A percentile compares a stretch with the other conserved stretches of the same genome.
phyloP scores from a whole-genome alignment of 2,888 invertebrate species.

The Muschampia plurimacula region DNA sequence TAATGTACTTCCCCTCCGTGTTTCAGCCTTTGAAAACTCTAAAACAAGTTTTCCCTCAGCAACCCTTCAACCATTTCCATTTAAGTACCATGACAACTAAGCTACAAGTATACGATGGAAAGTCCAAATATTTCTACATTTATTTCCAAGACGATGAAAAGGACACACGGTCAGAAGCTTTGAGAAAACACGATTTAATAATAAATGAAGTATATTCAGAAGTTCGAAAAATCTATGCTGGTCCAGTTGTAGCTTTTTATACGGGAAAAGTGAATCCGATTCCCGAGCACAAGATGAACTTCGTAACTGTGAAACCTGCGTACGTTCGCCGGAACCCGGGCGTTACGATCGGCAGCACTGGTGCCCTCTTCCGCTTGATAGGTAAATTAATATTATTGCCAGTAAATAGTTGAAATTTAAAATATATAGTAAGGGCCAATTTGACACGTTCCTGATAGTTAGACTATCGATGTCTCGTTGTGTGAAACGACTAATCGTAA shows the following conservation, averaged over 20 bases:
- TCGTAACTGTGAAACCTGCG: conserved; percentile 42
- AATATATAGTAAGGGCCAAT: no score
- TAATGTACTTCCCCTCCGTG: conserved; percentile 63
- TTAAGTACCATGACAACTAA: conserved; percentile 50
- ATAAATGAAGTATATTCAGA: conserved; percentile 59
- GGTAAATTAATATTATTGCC: conserved; percentile 49
- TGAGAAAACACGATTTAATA: conserved; percentile 63
- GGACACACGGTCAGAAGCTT: conserved; percentile 50
- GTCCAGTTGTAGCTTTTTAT: conserved; percentile 64
- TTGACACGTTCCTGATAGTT: no score
- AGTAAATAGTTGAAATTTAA: background rate
- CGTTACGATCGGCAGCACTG: conserved; percentile 54
- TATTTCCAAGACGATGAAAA: conserved; percentile 58
- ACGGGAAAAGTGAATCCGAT: conserved; percentile 67
- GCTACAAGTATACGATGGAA: conserved; percentile 50
- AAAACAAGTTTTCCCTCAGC: conserved; percentile 51
- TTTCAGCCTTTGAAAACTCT: conserved; percentile 57
- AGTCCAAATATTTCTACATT: conserved; percentile 61
- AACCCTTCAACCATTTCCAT: conserved; percentile 52
- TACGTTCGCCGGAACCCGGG: conserved; percentile 46
- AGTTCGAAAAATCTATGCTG: conserved; percentile 50
- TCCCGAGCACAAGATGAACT: conserved; percentile 45
- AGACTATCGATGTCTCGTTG: no score
- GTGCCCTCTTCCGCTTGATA: conserved; percentile 59
- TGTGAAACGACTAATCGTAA: no score